Evolutionary conservation across 1,140 invertebrate genomes (phyloP).

Genomic region (Platyscapa corneri): DNA sequence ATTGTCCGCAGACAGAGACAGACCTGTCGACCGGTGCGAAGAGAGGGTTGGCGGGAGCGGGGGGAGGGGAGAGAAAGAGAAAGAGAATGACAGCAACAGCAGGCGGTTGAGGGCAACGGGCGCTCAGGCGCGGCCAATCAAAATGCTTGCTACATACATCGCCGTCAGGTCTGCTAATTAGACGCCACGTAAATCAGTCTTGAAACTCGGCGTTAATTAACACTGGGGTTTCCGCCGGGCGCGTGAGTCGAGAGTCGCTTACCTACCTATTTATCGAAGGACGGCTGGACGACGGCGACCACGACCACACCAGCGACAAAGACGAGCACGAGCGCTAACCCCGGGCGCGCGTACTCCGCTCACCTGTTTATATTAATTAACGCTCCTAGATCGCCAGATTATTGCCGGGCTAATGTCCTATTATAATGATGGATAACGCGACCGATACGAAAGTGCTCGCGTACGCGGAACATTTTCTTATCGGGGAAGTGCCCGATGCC

Average conservation of each 20-base stretch:
- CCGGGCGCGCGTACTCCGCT: neutral
- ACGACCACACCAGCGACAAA: constrained; percentile 4
- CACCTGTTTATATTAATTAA: constrained; percentile 50
- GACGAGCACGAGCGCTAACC: neutral
- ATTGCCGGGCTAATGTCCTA: constrained; percentile 32
- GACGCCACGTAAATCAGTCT: constrained; percentile 75
- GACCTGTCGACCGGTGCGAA: neutral
- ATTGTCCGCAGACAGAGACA: neutral
- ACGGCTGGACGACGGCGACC: constrained; percentile 17
- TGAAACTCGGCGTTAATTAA: constrained; percentile 75
- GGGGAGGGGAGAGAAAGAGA: constrained; percentile 49
- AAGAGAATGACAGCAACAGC: constrained; percentile 25
- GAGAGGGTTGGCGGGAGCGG: neutral
- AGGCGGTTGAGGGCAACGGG: constrained; percentile 21
- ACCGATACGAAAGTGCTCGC: neutral
- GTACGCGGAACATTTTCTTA: constrained; percentile 11
- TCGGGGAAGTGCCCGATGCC: neutral
- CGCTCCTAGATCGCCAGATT: constrained; percentile 42
- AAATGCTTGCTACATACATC: constrained; percentile 72
- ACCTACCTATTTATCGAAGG: constrained; percentile 71
- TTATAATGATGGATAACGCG: constrained; percentile 44
- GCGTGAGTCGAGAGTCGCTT: constrained; percentile 61
- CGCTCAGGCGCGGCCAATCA: constrained; percentile 66
- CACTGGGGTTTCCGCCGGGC: constrained; percentile 61
- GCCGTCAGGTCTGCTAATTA: constrained; percentile 73